Conservation (phyloP, 2,113 vertebrate genomes). For the Microcebus griseorufus region DNA sequence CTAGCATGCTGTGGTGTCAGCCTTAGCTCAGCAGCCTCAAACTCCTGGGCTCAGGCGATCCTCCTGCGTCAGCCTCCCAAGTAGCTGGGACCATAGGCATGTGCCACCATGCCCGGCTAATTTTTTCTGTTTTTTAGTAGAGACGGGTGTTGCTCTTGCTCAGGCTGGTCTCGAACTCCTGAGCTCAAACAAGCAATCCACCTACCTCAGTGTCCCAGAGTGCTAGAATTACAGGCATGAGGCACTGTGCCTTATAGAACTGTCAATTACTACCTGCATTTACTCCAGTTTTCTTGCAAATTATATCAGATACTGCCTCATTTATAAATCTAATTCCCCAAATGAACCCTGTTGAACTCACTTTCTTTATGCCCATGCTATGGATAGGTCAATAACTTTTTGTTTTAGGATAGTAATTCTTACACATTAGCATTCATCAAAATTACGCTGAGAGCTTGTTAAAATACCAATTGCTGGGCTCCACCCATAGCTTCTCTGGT, state of each 20-base stretch:
- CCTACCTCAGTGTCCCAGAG: no score
- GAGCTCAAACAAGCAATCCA: no score
- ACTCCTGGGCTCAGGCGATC: no score
- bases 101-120: no score
- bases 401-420: slow-evolving; percentile 28
- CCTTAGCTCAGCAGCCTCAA: no score
- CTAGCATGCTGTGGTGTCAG: no score
- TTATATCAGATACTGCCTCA: neutral
- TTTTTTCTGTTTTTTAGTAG: no score
- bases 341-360: neutral
- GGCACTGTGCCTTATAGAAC: neutral
- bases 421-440: neutral
- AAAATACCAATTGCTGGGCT: neutral
- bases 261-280: neutral
- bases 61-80: no score
- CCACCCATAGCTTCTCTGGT: neutral
- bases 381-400: neutral
- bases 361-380: neutral
- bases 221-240: no score
- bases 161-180: no score
- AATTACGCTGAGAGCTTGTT: neutral
- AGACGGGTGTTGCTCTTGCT: no score
- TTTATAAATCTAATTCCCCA: slow-evolving; percentile 20
- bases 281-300: neutral
- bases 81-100: no score